Conservation (phyloP, 2,113 vertebrate species). For the Scophthalmus maximus region DNA sequence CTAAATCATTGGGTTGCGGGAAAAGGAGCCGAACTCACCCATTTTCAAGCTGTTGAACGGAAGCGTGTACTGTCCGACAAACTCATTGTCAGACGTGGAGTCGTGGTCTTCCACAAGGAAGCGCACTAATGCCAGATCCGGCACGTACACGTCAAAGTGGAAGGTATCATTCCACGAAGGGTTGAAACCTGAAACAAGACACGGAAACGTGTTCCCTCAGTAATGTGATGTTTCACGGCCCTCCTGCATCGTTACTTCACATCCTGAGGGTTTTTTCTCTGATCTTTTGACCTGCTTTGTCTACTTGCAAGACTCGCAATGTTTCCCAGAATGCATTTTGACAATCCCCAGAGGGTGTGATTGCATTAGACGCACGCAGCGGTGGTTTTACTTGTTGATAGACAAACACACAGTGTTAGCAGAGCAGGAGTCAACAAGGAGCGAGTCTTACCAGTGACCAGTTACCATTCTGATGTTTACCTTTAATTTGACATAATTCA, state of each 20-base stretch:
- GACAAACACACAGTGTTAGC: neutral
- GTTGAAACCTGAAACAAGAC: conserved; percentile 88
- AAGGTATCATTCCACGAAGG: conserved; percentile 90
- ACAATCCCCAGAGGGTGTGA: neutral
- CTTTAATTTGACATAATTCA: too few relatives aligned
- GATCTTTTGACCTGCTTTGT: neutral
- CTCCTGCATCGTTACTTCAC: neutral
- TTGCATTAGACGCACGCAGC: neutral
- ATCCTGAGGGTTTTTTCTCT: conserved; percentile 2
- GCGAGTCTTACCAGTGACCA: neutral
- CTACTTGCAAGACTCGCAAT: neutral
- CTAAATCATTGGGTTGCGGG: neutral
- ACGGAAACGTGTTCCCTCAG: neutral
- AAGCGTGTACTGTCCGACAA: conserved; percentile 91
- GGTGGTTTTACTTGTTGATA: neutral
- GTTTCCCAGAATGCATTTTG: conserved; percentile 4
- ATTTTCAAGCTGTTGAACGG: conserved; percentile 90
- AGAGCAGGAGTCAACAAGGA: neutral
- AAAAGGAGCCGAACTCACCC: conserved; percentile 81
- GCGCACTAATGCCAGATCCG: conserved; percentile 89
- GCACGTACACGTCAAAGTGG: conserved; percentile 88
- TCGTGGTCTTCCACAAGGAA: conserved; percentile 94
- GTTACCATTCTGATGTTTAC: too few relatives aligned
- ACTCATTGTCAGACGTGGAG: conserved; percentile 86
- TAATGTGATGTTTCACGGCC: neutral